Percentiles rank a stretch among this genome's conserved stretches.
Conservation (phyloP, 2,113 vertebrate species). For the Regulus satrapa region DNA sequence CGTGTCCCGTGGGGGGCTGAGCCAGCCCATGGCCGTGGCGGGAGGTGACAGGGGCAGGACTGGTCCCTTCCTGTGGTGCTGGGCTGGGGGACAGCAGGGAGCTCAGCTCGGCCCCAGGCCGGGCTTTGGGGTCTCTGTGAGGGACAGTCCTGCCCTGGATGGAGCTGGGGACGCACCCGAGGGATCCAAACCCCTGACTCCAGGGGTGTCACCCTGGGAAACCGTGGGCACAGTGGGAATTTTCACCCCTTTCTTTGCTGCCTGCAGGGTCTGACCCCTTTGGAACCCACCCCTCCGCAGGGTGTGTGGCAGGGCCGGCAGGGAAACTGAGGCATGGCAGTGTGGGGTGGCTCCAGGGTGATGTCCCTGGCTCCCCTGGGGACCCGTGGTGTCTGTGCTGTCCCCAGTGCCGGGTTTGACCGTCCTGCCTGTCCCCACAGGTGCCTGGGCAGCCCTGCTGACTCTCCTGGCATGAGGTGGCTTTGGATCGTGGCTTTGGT, state of each 20-base stretch:
- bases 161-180: not conserved
- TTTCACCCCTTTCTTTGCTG: not conserved
- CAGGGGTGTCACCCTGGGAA: fast-evolving
- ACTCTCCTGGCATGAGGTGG: not conserved
- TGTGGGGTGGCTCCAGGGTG: not conserved
- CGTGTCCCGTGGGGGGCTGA: fast-evolving
- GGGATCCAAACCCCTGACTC: fast-evolving
- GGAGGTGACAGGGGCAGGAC: not conserved
- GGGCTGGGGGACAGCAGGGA: not conserved
- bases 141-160: not conserved
- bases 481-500: constrained; percentile 41
- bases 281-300: not conserved
- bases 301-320: fast-evolving
- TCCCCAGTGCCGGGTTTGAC: not conserved
- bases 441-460: not conserved
- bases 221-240: fast-evolving
- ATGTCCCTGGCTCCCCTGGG: not conserved
- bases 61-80: not conserved
- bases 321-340: not conserved
- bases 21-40: fast-evolving
- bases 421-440: not conserved
- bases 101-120: not conserved
- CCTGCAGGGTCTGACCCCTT: not conserved
- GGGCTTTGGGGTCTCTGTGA: not conserved
- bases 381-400: not conserved